Evolutionary conservation across 64 coral and sea anemone genomes (phyloP), one percentile per base, ranked within the genome.

Genomic region (Porites lutea): DNA sequence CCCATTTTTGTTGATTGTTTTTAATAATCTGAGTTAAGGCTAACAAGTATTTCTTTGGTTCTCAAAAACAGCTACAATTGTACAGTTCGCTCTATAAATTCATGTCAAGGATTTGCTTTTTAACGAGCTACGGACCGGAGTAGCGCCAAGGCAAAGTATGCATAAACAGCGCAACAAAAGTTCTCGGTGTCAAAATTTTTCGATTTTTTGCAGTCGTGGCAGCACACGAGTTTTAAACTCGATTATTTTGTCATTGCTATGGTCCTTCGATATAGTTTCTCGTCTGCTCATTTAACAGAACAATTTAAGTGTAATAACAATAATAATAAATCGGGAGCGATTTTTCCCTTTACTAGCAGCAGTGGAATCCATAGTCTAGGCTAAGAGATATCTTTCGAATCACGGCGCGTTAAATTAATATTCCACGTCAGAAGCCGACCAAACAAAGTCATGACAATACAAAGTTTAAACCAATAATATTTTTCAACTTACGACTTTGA

Each of bases 271-370:
- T 9, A 7, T 20, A 27, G 21, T 71, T 71, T 71, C 27, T 71
- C 68, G 6, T 44, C 3, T 37, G 68, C 23, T 71, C 27, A 71
- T 71, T 71, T 71, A 20, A 71, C 21, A 22, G 68, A 22, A 37
- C 68, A 71, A 71, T 27, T 71, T 45, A 71, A 37, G 20, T 60
- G n/a, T 81, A 62, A 64, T 62, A 71, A n/a, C 21, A 69, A n/a
- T 70, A 70, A 50, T 46, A 44, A 76, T 48, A 8, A 18, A 5
- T 52, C 19, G 73, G 14, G 48, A 48, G 73, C 13, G 73, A n/a
- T 19, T 19, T 48, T 74, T 74, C 48, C 16, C 12, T 13, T 74
- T 13, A 46, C 43, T 47, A 45, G 72, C 72, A 48, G 73, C 27
- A 37, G 46, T 7, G 54, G 12, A 50, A n/a, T 50, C 47, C 46